phyloP scores from a whole-genome alignment of 2,113 vertebrate genomes.

The Chloebia gouldiae region DNA sequence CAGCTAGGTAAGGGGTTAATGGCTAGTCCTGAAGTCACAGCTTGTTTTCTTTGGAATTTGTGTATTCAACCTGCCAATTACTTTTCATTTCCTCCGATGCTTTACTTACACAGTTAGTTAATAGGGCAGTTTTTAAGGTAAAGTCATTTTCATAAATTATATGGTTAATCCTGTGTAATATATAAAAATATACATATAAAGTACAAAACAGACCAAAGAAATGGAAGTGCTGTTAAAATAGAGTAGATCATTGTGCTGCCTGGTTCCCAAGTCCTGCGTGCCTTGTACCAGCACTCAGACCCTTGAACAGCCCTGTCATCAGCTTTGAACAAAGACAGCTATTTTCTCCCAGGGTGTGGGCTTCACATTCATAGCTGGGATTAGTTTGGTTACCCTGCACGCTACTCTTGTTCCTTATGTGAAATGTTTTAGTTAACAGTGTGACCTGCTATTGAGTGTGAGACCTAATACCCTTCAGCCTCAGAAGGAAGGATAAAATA shows the following conservation, averaged over 20 bases:
- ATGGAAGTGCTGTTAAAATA: background rate
- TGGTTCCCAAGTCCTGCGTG: background rate
- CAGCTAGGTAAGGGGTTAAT: background rate
- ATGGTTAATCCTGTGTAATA: background rate
- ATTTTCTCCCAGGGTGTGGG: background rate
- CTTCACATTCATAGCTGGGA: background rate
- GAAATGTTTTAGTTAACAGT: background rate
- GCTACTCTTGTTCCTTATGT: background rate
- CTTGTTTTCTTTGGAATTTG: background rate
- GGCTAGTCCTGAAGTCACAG: background rate
- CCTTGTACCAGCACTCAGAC: background rate
- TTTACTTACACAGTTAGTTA: background rate
- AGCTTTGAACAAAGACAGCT: background rate
- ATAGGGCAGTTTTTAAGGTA: background rate
- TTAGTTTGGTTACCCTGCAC: background rate
- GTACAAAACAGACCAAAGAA: background rate
- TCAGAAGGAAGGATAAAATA: background rate
- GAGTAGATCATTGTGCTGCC: background rate
- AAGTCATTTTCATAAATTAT: background rate
- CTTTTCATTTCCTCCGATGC: background rate
- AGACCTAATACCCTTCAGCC: background rate
- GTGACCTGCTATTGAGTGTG: background rate
- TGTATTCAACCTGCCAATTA: background rate
- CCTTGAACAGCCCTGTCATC: background rate
- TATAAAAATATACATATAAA: background rate